Evolutionary conservation across 2,888 invertebrate genomes (phyloP).

Genomic region (Diarsia mendica): DNA sequence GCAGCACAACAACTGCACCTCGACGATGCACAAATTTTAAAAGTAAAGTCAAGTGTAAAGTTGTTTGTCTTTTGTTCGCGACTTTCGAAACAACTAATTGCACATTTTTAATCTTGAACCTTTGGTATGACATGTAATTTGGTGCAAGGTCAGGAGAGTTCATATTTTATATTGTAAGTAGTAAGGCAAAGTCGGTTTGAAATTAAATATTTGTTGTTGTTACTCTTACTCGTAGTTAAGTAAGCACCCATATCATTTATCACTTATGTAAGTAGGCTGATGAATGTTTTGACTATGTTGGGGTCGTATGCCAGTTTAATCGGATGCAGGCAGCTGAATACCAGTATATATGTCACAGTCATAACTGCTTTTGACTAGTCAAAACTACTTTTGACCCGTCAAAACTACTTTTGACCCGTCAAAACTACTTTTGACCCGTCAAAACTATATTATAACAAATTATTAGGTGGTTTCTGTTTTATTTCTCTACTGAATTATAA

Average conservation of each 20-base stretch:
- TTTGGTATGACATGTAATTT: constrained; percentile 21
- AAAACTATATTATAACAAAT: no score
- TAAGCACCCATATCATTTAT: neutral
- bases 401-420: no score
- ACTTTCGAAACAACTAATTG: constrained; percentile 39
- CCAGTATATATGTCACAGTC: no score
- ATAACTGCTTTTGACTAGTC: no score
- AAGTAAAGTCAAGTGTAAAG: constrained; percentile 14
- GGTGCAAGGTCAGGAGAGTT: constrained; percentile 41
- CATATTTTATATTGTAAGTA: constrained; percentile 6
- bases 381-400: no score
- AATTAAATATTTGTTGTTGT: neutral
- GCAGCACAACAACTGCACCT: constrained; percentile 23
- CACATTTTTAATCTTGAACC: constrained; percentile 26
- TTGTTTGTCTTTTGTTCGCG: constrained; percentile 12
- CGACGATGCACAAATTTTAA: constrained; percentile 31
- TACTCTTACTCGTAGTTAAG: neutral
- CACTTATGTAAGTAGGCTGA: neutral
- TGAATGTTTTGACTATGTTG: neutral
- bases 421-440: no score
- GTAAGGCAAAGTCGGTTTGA: neutral
- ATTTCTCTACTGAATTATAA: no score
- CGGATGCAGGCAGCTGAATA: neutral
- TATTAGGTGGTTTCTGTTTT: no score
- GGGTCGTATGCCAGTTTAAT: neutral